Evolutionary conservation across 2,113 vertebrate species (phyloP), one percentile per base, ranked within the genome.

Genomic region (Sakesphorus luctuosus): DNA sequence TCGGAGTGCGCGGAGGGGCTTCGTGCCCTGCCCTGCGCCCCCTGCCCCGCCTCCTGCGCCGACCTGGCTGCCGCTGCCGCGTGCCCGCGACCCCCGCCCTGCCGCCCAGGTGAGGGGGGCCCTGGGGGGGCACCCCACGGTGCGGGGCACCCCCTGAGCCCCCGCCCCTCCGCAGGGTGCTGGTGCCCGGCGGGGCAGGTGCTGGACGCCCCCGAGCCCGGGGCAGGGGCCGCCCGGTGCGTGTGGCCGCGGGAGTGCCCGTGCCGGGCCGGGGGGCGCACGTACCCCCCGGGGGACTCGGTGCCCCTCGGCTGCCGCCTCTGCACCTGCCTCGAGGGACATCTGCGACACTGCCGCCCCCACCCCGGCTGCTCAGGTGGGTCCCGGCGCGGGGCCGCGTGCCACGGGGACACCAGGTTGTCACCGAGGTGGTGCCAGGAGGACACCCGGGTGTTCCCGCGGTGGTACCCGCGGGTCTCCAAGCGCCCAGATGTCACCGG

Each of bases 31-130:
- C 91, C 67, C 53, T 99, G 99, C 67, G 96, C 98, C 33, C 98
- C 98, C 13, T 99, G 99, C 84, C 98, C 98, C 63, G n/a, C 98
- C 29, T 98, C 98, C 71, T 99, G 99, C 28, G 97, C 97, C 5
- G 98, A 99, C 46, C 59, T 98, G 89, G 98, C 98, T 38, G 95
- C 94, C 33, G 96, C 87, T 36, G 68, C 50, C 0, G 10, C 24
- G 16, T 99, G 99, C 89, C 83, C 91, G 5, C 40, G 76, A 8
- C 44, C 46, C 14, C 35, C n/a, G 44, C 83, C 83, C 85, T 99
- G 99, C 87, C 96, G 97, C 88, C 97, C 98, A 69, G 99, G 99
- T 99, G 86, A 94, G 68, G 24, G 11, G 53, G 18, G 13, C 21
- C 14, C 6, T 1, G 10, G 46, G 38, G 40, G 52, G 29, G 29